phyloP scores from a whole-genome alignment of 1,140 invertebrate species.

The Stegodyphus dumicola region DNA sequence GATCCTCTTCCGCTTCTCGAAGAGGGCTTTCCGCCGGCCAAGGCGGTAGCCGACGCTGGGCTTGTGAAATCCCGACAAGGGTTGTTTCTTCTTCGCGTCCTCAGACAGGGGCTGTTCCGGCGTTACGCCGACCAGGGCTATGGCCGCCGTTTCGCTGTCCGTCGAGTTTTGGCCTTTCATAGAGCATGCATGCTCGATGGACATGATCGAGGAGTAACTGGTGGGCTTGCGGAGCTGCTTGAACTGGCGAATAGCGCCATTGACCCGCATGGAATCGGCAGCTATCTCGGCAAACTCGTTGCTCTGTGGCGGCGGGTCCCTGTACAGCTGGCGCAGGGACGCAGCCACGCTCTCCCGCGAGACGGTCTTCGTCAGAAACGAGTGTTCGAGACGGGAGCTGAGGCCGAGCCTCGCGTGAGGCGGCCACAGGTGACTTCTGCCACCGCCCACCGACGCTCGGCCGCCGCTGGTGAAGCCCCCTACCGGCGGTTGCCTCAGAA shows the following conservation, averaged over 20 bases:
- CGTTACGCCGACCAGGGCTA: slow-evolving; percentile 84
- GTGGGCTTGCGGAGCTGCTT: slow-evolving; percentile 62
- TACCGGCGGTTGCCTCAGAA: slow-evolving; percentile 48
- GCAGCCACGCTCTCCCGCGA: slow-evolving; percentile 64
- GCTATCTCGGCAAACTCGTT: slow-evolving; percentile 90
- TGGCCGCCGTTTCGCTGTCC: slow-evolving; percentile 76
- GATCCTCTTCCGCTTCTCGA: slow-evolving; percentile 97
- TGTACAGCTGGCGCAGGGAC: slow-evolving; percentile 59
- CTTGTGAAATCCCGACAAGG: slow-evolving; percentile 82
- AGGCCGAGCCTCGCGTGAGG: slow-evolving; percentile 63
- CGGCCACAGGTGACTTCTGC: slow-evolving; percentile 64
- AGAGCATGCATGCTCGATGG: slow-evolving; percentile 32
- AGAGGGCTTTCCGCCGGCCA: slow-evolving; percentile 94
- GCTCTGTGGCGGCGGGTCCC: slow-evolving; percentile 48
- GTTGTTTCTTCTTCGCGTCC: slow-evolving; percentile 75
- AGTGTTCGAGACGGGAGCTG: slow-evolving; percentile 64
- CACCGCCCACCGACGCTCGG: slow-evolving; percentile 6
- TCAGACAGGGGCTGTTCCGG: slow-evolving; percentile 87
- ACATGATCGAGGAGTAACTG: slow-evolving; percentile 22
- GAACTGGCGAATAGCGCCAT: slow-evolving; percentile 92
- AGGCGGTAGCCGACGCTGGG: slow-evolving; percentile 97
- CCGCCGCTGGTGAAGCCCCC: slow-evolving; percentile 32
- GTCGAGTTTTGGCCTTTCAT: slow-evolving; percentile 63
- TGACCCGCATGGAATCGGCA: slow-evolving; percentile 94
- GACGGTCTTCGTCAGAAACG: slow-evolving; percentile 64